Evolutionary conservation across 2,113 vertebrate genomes (phyloP).

Genomic region (Anoura caudifer): DNA sequence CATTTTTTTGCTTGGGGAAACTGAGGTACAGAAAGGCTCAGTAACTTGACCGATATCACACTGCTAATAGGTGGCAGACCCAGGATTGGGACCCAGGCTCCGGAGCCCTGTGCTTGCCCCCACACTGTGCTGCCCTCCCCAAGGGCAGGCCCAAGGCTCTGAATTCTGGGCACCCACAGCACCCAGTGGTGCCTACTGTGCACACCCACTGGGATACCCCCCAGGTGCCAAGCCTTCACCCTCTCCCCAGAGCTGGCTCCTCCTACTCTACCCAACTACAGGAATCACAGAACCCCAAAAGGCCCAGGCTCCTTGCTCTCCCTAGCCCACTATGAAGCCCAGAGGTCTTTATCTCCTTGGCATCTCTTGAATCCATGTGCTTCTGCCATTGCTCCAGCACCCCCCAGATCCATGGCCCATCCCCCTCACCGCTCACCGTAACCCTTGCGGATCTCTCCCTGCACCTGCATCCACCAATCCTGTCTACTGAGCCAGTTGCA

Average conservation of each 20-base stretch:
- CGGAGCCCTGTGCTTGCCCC: neutral
- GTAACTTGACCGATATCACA: neutral
- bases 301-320: neutral
- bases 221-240: neutral
- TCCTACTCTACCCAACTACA: neutral
- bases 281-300: neutral
- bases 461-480: neutral
- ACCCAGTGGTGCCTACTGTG: too few species aligned
- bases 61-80: neutral
- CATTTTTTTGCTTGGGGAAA: neutral
- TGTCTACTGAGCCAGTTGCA: neutral
- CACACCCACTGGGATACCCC: neutral
- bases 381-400: neutral
- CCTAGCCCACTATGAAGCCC: neutral
- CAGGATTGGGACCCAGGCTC: neutral
- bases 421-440: rapidly evolving
- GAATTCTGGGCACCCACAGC: neutral
- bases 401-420: neutral
- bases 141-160: neutral
- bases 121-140: neutral
- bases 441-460: neutral
- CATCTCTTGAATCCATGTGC: neutral
- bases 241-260: neutral
- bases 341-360: neutral
- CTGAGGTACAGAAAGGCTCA: neutral